These are phyloP conservation scores for Pardalotus punctatus DNA, from an alignment of 2,113 vertebrate species.

Conservation along the genomic window DNA sequence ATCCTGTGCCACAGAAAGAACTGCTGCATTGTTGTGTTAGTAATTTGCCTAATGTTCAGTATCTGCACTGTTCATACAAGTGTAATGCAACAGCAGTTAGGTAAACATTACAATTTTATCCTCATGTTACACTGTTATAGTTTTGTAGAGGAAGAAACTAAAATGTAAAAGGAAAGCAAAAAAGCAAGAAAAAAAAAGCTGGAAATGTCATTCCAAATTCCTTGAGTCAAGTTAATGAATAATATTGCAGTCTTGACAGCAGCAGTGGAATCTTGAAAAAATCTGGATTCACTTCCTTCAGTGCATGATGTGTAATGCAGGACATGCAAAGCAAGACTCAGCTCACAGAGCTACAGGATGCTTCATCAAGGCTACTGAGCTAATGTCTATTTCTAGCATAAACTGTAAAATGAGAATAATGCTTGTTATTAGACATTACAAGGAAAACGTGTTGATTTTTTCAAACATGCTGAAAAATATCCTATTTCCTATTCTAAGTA, in stretches of 20 bases:
- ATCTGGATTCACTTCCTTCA: neutral
- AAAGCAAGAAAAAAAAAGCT: neutral
- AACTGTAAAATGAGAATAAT: conserved; percentile 4
- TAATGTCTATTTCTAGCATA: neutral
- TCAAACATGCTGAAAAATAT: neutral
- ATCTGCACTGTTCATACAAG: conserved; percentile 1
- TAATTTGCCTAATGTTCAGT: neutral
- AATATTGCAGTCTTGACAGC: neutral
- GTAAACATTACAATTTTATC: neutral
- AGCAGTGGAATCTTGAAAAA: neutral
- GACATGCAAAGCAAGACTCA: neutral
- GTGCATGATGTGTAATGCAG: neutral
- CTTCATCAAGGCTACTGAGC: neutral
- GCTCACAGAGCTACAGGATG: neutral
- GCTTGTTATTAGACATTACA: neutral
- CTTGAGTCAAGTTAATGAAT: neutral
- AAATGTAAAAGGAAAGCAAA: neutral
- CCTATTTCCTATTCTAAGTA: neutral
- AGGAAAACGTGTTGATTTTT: neutral
- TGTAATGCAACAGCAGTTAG: neutral
- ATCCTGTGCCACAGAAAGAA: conserved; percentile 10
- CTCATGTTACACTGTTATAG: neutral
- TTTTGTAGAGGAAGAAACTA: conserved; percentile 1
- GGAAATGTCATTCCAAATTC: neutral
- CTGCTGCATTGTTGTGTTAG: neutral